Base-by-base conservation (phyloP, 2,113 vertebrate genomes). In the Epinephelus cyanopodus region DNA sequence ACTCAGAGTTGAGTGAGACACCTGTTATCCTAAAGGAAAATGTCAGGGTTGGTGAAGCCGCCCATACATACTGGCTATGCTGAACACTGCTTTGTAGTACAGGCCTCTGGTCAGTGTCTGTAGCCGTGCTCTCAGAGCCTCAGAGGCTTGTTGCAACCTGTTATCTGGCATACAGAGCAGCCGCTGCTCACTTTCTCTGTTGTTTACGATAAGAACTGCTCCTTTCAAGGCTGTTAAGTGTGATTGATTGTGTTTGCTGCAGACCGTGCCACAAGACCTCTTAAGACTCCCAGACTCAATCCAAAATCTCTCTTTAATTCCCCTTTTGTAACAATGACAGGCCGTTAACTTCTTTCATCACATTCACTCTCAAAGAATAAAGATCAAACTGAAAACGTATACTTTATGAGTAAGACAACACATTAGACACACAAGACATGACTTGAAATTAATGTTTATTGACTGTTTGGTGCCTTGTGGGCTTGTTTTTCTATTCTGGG, bases 211-310 rank as follows among this genome's bases (percentile, higher is more conserved):
- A 74, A 82, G 13, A 53, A n/a, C 56, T n/a, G 47, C 65, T 70
- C 11, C 25, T 64, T 66, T 82, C n/a, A 52, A 42, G 42, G 52
- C 47, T 76, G 68, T 71, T 57, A 74, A 63, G 12, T 81, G 66
- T 74, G 62, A 89, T 82, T 77, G 80, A 91, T 84, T 76, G 57
- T 65, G 75, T 64, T 81, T 83, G 66, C 62, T 74, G 42, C 47
- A 60, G 15, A 69, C 62, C 14, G 42, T 47, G 73, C 42, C 48
- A 39, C 60, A 57, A 48, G 23, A 66, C 25, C 63, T 81, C 57
- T 50, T 61, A 17, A 37, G 54, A 50, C 54, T 70, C 57, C 6
- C 39, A 23, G 25, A n/a, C 77, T 50, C 50, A 77, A 48, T 83
- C 60, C 39, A 19, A 12, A 79, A 57, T 37, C 56, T 81, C 39